Conservation (phyloP, 2,113 vertebrate species). For the Diphyllodes magnificus region DNA sequence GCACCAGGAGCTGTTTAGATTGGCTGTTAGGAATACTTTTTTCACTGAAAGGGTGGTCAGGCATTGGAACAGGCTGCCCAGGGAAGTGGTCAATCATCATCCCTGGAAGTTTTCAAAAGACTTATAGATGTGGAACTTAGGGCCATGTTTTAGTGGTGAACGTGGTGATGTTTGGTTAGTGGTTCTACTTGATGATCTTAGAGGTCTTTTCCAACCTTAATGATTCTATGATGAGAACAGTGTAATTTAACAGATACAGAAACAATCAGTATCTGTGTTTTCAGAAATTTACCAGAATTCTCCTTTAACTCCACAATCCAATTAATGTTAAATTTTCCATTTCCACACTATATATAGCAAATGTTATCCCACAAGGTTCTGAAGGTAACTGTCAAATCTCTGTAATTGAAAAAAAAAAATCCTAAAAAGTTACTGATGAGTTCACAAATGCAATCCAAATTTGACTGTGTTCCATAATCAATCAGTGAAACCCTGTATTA, state of each 20-base stretch:
- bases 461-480: not conserved
- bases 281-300: not conserved
- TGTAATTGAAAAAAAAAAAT: not conserved
- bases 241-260: not conserved
- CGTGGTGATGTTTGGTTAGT: not conserved
- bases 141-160: not conserved
- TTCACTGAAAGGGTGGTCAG: not conserved
- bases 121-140: rapidly evolving
- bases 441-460: not conserved
- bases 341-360: not conserved
- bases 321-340: not conserved
- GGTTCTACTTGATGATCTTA: not conserved
- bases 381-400: not conserved
- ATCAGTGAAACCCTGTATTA: not conserved
- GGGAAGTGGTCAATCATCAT: not conserved
- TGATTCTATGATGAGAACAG: not conserved
- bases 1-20: not conserved
- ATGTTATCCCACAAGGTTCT: not conserved
- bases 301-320: not conserved
- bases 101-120: not conserved
- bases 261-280: not conserved
- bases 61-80: not conserved
- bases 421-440: not conserved
- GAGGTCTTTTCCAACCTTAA: not conserved
- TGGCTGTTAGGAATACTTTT: not conserved